Percentiles rank a stretch among this genome's conserved stretches.
Evolutionary conservation across 2,113 vertebrate species (phyloP).

Genomic region (Litocranius walleri): DNA sequence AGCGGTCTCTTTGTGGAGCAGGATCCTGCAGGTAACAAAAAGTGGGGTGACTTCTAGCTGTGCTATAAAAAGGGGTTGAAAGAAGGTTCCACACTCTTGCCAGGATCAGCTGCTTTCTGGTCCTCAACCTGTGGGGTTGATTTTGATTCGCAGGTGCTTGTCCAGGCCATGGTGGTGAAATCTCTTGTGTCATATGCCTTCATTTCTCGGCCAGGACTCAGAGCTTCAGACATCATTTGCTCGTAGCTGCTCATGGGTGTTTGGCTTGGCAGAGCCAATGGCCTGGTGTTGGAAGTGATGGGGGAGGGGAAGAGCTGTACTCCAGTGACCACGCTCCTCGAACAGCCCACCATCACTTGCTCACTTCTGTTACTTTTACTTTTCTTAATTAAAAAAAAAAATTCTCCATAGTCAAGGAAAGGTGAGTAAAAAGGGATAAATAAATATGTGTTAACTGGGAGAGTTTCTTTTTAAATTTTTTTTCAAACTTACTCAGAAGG

Average conservation of each 20-base stretch:
- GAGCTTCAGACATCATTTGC: background rate
- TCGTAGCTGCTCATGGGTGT: background rate
- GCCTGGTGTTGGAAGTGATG: background rate
- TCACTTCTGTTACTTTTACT: background rate
- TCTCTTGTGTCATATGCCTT: background rate
- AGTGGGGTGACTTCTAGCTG: background rate
- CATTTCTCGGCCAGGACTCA: background rate
- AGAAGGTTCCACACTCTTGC: background rate
- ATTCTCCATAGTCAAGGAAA: background rate
- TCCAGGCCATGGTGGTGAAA: background rate
- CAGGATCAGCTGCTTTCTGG: background rate
- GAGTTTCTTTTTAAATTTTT: slow-evolving; percentile 38
- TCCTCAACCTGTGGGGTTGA: background rate
- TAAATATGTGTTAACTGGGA: slow-evolving; percentile 28
- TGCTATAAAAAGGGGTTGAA: accelerated
- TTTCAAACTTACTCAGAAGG: slow-evolving; percentile 41
- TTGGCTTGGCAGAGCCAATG: background rate
- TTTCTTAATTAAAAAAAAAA: background rate
- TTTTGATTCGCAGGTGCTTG: background rate
- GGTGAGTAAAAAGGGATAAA: slow-evolving; percentile 20
- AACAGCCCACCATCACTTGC: background rate
- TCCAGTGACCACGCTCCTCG: background rate
- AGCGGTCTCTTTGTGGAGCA: background rate
- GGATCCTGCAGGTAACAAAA: background rate
- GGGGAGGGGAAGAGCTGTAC: background rate